Evolutionary conservation across 2,797 vertebrate species (phyloP).

Genomic region (Alcedo atthis): DNA sequence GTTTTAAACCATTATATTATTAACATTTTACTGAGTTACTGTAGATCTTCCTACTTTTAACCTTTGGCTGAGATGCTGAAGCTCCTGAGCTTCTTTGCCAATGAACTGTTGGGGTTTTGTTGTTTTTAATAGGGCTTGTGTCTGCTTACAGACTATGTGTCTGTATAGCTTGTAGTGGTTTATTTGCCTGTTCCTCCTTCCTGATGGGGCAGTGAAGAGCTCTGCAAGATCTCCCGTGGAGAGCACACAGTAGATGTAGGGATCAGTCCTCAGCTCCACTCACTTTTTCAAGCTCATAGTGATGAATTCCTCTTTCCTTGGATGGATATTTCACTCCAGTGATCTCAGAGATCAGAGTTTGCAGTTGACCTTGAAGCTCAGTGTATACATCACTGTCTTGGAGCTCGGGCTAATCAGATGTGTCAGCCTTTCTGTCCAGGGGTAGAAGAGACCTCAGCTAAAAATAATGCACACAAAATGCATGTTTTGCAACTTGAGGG

Average conservation of each 20-base stretch:
- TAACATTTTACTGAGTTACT: neutral
- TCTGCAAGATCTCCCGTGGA: neutral
- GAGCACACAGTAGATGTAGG: neutral
- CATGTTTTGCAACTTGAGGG: neutral
- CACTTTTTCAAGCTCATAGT: neutral
- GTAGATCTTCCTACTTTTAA: neutral
- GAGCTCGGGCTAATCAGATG: neutral
- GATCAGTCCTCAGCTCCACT: neutral
- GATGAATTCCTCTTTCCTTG: conserved; percentile 2
- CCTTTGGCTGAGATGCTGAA: neutral
- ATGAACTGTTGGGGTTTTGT: rapidly evolving
- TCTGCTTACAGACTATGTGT: neutral
- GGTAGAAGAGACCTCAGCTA: neutral
- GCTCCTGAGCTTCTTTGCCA: neutral
- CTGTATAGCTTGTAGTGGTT: neutral
- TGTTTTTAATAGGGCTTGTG: neutral
- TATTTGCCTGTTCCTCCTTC: neutral
- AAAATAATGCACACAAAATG: neutral
- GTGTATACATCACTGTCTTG: neutral
- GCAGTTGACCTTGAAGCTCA: conserved; percentile 26
- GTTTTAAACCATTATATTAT: neutral
- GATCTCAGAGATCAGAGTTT: conserved; percentile 1
- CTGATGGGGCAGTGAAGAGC: neutral
- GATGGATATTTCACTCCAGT: conserved; percentile 15
- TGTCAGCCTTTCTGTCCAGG: neutral